Evolutionary conservation across 2,113 vertebrate species (phyloP).

Genomic region (Casuarius casuarius): DNA sequence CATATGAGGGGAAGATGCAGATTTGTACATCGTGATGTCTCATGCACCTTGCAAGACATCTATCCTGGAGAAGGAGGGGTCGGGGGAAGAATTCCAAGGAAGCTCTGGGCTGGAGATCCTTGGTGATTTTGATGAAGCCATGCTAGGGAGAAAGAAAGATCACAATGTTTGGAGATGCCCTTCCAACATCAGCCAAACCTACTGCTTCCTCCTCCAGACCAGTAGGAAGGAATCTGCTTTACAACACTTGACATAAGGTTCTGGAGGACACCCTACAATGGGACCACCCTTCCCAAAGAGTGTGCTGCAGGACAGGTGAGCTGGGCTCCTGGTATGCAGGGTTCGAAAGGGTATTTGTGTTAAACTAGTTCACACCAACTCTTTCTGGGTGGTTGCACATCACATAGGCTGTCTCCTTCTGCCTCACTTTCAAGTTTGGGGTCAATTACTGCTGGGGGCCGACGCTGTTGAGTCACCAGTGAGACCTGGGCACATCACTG

Average conservation of each 20-base stretch:
- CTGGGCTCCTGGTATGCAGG: neutral
- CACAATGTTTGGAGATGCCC: neutral
- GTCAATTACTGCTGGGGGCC: neutral
- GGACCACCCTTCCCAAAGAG: neutral
- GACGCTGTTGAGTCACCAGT: neutral
- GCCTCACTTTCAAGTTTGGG: neutral
- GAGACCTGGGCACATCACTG: neutral
- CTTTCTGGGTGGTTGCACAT: too few relatives aligned
- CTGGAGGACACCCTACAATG: neutral
- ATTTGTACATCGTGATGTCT: neutral
- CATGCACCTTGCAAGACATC: neutral
- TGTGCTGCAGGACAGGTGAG: neutral
- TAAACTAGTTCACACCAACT: neutral
- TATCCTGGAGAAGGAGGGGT: neutral
- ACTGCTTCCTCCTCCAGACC: neutral
- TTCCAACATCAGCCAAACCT: neutral
- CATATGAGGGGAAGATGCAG: neutral
- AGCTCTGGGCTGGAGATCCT: neutral
- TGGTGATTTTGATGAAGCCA: neutral
- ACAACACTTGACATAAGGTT: accelerated
- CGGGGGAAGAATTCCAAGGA: neutral
- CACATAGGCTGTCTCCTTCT: neutral
- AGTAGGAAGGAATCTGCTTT: neutral
- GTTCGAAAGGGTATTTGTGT: neutral
- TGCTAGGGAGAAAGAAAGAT: neutral